Base-by-base conservation (phyloP, 2,797 vertebrate species). In the Silurus aristotelis region DNA sequence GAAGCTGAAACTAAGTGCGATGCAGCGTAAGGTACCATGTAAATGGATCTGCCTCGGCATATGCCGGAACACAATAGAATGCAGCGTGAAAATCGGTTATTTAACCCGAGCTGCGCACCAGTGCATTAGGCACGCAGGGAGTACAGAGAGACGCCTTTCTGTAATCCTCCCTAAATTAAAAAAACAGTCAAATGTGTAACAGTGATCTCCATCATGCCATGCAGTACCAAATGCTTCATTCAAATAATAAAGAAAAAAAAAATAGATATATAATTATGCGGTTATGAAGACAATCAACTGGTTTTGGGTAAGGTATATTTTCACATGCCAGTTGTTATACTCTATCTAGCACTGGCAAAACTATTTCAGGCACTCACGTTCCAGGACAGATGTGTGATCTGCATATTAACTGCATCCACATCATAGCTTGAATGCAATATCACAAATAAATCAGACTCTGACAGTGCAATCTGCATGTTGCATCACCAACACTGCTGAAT, bases 41-140 rank as follows among this genome's bases (percentile, higher is more conserved):
- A 83, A 83, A 79, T 20, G 75, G 67, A 83, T 72, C 81, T 66
- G 75, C 52, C 46, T 48, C 46, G n/a, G 80, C 56, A 82, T 82
- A 63, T 46, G 79, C 60, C 14, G 17, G 63, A 82, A 82, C 75
- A 66, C 75, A 5, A 70, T 43, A 63, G 56, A 86, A 83, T 80
- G 85, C 55, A 55, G 14, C 60, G 56, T 83, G 85, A 55, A 87
- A 80, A 67, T 58, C 22, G 68, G 76, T 83, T 83, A 73, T 55
- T 80, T 71, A 78, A 80, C 72, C 25, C 60, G 19, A 17, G 76
- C 73, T 17, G 17, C 43, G 82, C 81, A 71, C 56, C 75, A 71
- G 75, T 20, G 85, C 58, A 77, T 70, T 61, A 31, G 55, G 63
- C 64, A 78, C 9, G 73, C 71, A 48, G 6, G 4, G 63, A 68